These are phyloP conservation scores for Drosophila bocqueti DNA, from an alignment of 1,140 invertebrate species.

Conservation along the genomic window DNA sequence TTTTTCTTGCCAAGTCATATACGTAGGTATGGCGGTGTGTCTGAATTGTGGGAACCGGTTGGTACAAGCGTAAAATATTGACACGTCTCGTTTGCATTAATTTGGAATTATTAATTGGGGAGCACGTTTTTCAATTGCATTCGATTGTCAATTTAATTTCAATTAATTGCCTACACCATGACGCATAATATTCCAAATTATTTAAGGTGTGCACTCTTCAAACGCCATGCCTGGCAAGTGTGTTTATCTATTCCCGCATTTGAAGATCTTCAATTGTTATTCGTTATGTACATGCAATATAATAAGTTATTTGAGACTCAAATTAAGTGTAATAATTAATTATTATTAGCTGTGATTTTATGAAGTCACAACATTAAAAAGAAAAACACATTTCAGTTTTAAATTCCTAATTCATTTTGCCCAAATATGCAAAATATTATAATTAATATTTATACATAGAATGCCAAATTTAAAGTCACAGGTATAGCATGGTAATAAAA, in stretches of 20 bases:
- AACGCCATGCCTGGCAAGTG: too few relatives aligned
- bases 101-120: slow-evolving; percentile 35
- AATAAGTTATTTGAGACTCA: background rate
- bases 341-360: background rate
- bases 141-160: slow-evolving; percentile 6
- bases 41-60: slow-evolving; percentile 29
- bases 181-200: background rate
- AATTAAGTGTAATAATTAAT: background rate
- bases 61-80: slow-evolving; percentile 32
- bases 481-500: background rate
- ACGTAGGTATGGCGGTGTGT: background rate
- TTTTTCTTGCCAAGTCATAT: slow-evolving; percentile 4
- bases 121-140: slow-evolving; percentile 40
- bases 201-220: background rate
- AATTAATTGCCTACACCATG: background rate
- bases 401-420: background rate
- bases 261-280: background rate
- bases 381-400: too few relatives aligned
- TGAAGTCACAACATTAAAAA: too few relatives aligned
- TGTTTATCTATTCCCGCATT: background rate
- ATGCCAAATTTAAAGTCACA: too few relatives aligned
- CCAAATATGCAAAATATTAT: background rate
- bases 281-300: background rate
- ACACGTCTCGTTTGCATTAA: slow-evolving; percentile 42
- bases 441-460: background rate